phyloP scores from a whole-genome alignment of 2,113 vertebrate species.

The Glaucidium brasilianum region DNA sequence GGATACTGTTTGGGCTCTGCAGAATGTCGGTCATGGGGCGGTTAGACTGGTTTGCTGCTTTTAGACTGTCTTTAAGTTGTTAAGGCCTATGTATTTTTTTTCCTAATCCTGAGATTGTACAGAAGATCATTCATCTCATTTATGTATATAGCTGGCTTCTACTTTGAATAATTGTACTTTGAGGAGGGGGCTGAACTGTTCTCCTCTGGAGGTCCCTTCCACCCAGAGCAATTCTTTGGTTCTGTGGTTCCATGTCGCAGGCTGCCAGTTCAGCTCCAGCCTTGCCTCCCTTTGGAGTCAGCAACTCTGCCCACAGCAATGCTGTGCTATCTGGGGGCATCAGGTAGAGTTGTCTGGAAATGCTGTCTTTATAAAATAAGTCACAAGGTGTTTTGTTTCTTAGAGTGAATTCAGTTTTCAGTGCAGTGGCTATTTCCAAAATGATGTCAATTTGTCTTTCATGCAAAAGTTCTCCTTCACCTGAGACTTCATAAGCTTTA shows the following conservation, averaged over 20 bases:
- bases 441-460: not conserved
- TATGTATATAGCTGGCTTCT: not conserved
- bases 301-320: not conserved
- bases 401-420: not conserved
- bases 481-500: not conserved
- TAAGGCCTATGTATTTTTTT: not conserved
- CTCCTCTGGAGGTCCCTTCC: not conserved
- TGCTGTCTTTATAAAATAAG: not conserved
- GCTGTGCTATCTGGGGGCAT: not conserved
- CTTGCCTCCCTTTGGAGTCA: not conserved
- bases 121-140: not conserved
- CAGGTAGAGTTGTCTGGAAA: not conserved
- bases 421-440: not conserved
- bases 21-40: not conserved
- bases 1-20: not conserved
- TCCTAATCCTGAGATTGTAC: not conserved
- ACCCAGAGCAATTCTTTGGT: fast-evolving
- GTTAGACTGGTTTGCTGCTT: not conserved
- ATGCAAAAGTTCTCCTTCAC: not conserved
- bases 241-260: not conserved
- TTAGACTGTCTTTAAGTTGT: not conserved
- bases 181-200: not conserved
- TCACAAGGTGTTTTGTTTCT: not conserved
- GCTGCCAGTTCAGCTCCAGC: not conserved
- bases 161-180: not conserved